Conservation (phyloP, 2,888 invertebrate species). For the Myathropa florea region DNA sequence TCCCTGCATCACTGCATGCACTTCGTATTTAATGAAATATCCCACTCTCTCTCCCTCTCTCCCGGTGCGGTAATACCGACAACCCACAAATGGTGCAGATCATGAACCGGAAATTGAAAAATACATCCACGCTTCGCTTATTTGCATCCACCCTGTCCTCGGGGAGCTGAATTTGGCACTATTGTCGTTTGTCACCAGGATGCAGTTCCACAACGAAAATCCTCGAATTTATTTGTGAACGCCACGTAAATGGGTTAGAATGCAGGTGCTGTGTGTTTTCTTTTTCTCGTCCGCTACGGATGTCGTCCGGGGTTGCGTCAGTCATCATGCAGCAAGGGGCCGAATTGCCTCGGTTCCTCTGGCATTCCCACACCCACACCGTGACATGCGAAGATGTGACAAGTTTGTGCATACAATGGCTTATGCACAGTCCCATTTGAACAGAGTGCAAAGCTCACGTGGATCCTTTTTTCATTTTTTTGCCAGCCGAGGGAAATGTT, state of each 20-base stretch:
- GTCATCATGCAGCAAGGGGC: conserved; percentile 32
- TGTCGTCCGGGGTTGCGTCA: conserved; percentile 57
- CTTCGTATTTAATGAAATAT: conserved; percentile 47
- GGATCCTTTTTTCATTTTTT: conserved; percentile 8
- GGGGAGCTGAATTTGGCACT: conserved; percentile 21
- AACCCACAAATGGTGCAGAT: conserved; percentile 62
- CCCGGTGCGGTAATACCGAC: conserved; percentile 25
- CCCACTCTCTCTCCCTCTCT: conserved; percentile 9
- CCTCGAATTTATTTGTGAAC: conserved; percentile 55
- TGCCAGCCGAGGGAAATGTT: conserved; percentile 30
- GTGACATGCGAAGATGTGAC: conserved; percentile 38
- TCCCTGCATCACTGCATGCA: conserved; percentile 1
- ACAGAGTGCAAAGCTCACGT: conserved; percentile 35
- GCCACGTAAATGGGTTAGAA: conserved; percentile 53
- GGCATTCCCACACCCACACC: conserved; percentile 20
- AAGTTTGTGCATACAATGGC: conserved; percentile 64
- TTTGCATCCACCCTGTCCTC: background rate
- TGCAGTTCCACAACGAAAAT: conserved; percentile 53
- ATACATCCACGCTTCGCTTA: conserved; percentile 51
- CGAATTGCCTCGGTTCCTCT: conserved; percentile 57
- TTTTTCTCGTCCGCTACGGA: conserved; percentile 7
- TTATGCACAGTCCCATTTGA: conserved; percentile 38
- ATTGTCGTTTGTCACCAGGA: conserved; percentile 53
- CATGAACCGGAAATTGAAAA: conserved; percentile 69
- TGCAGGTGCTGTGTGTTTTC: conserved; percentile 17